Evolutionary conservation across 2,113 vertebrate species (phyloP).

Genomic region (Trichechus manatus): DNA sequence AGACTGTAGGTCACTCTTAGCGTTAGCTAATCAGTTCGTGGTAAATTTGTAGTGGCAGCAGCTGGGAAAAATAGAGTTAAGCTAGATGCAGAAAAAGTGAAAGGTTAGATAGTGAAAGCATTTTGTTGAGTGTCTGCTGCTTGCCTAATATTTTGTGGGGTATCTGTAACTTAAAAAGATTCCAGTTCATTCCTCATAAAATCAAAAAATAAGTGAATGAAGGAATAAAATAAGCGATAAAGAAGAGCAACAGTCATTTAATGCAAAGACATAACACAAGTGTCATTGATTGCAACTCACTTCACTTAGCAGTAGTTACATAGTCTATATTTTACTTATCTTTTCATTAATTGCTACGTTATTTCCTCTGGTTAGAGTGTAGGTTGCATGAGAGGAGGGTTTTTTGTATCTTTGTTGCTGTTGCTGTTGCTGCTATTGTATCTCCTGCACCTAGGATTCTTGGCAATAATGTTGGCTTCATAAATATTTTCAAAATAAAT

Average conservation of each 20-base stretch:
- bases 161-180: neutral
- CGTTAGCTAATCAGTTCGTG: neutral
- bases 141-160: neutral
- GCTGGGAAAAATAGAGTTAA: neutral
- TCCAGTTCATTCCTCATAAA: neutral
- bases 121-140: neutral
- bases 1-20: neutral
- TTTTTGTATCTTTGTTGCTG: neutral
- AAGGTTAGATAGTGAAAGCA: neutral
- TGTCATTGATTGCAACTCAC: neutral
- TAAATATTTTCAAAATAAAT: neutral
- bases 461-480: accelerated
- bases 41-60: neutral
- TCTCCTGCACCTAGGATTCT: neutral
- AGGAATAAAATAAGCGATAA: neutral
- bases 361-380: neutral
- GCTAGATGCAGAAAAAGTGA: neutral
- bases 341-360: neutral
- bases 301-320: too few relatives aligned
- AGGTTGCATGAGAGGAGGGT: accelerated
- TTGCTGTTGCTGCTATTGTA: accelerated
- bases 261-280: neutral
- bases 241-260: neutral
- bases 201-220: neutral
- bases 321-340: neutral